Conservation (phyloP, 2,888 invertebrate species). For the Drosophila borborema region DNA sequence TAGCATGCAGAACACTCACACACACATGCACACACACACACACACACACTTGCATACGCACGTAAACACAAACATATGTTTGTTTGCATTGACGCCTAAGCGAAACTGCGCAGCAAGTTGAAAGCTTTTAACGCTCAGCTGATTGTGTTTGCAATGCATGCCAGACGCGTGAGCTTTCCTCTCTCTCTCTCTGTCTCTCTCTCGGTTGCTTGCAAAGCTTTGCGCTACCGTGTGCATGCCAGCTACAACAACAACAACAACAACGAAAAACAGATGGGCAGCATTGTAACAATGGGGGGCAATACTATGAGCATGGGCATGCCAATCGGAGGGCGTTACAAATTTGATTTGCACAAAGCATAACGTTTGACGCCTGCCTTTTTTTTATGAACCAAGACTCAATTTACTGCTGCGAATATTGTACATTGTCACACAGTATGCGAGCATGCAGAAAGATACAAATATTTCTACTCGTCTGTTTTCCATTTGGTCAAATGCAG, state of each 20-base stretch:
- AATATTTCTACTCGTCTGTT: conserved; percentile 22
- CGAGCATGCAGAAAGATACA: conserved; percentile 24
- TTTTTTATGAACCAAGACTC: conserved; percentile 43
- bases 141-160: conserved; percentile 64
- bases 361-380: conserved; percentile 42
- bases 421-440: conserved; percentile 14
- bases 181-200: not conserved
- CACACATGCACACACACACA: not conserved
- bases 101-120: conserved; percentile 71
- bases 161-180: conserved; percentile 38
- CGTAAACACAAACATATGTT: conserved; percentile 64
- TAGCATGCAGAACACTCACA: conserved; percentile 4
- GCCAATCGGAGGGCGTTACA: conserved; percentile 38
- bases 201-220: conserved; percentile 26
- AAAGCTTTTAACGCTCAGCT: conserved; percentile 69
- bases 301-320: conserved; percentile 7
- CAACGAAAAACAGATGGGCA: conserved; percentile 72
- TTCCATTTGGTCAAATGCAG: conserved; percentile 25
- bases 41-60: conserved; percentile 17
- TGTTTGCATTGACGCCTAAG: conserved; percentile 63
- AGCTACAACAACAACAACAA: conserved; percentile 27
- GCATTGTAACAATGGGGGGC: conserved; percentile 50
- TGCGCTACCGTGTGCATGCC: conserved; percentile 22
- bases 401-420: conserved; percentile 44
- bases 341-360: conserved; percentile 61